Evolutionary conservation across 2,797 vertebrate species (phyloP).

Genomic region (Rhinophrynus dorsalis): DNA sequence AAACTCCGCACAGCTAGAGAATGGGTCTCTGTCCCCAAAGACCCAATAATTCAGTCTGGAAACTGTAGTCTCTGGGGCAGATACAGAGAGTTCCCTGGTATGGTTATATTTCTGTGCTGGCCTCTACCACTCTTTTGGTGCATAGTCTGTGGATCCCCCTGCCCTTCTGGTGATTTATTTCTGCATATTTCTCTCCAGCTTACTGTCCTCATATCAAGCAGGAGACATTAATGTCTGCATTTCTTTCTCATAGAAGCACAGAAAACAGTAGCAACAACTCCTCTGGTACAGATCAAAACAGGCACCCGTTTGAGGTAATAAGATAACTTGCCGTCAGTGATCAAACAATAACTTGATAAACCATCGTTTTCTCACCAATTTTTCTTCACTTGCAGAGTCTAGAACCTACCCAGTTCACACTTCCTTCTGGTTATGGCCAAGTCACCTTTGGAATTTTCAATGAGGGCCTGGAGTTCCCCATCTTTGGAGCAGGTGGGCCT

Average conservation of each 20-base stretch:
- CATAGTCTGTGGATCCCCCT: too few species aligned
- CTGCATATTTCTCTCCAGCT: too few species aligned
- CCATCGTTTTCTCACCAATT: background rate
- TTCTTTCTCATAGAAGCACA: slow-evolving; percentile 61
- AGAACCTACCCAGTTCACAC: slow-evolving; percentile 88
- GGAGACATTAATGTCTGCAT: background rate
- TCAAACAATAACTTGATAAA: background rate
- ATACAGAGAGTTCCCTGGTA: too few species aligned
- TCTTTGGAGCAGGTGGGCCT: slow-evolving; percentile 72
- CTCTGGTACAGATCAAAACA: slow-evolving; percentile 75
- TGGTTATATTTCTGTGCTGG: too few species aligned
- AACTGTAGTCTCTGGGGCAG: too few species aligned
- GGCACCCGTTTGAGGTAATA: slow-evolving; percentile 82
- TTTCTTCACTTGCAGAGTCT: slow-evolving; percentile 66
- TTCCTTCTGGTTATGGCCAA: slow-evolving; percentile 88
- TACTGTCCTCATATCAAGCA: background rate
- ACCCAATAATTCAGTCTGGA: too few species aligned
- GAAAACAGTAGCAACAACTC: slow-evolving; percentile 82
- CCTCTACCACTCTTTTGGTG: too few species aligned
- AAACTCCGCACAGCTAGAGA: too few species aligned
- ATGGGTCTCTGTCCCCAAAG: too few species aligned
- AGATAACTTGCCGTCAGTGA: background rate
- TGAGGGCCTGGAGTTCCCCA: slow-evolving; percentile 84
- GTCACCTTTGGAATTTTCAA: slow-evolving; percentile 92
- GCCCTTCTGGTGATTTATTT: too few species aligned